Percentiles rank a stretch among this genome's conserved stretches.
phyloP scores from a whole-genome alignment of 2,888 invertebrate species.

The Ophonus ardosiacus region DNA sequence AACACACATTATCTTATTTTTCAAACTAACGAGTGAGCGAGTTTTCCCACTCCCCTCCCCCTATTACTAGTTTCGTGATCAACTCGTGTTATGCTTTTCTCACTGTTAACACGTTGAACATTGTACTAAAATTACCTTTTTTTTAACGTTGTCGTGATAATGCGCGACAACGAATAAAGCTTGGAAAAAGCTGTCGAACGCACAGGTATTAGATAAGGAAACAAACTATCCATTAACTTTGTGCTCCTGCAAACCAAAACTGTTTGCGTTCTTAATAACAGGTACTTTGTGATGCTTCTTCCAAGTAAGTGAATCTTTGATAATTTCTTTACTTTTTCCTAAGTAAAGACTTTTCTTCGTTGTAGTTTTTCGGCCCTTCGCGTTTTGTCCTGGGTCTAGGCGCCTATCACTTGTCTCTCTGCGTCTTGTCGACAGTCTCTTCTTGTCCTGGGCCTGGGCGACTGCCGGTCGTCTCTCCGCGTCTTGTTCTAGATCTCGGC shows the following conservation, averaged over 20 bases:
- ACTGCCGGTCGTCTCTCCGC: neutral
- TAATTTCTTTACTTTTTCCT: constrained; percentile 17
- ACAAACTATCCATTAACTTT: neutral
- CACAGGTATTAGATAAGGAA: constrained; percentile 38
- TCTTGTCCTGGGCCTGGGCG: neutral
- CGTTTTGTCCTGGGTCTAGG: neutral
- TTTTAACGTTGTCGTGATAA: constrained; percentile 18
- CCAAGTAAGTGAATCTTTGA: constrained; percentile 30
- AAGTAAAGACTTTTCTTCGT: constrained; percentile 1
- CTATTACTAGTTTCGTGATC: too few relatives aligned
- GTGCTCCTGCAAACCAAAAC: constrained; percentile 24
- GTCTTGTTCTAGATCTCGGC: neutral
- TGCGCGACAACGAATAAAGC: constrained; percentile 29
- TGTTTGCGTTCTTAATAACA: constrained; percentile 37
- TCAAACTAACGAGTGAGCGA: too few relatives aligned
- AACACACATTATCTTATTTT: too few relatives aligned
- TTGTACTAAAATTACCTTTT: neutral
- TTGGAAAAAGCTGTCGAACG: constrained; percentile 32
- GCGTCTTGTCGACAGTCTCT: neutral
- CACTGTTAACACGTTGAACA: too few relatives aligned
- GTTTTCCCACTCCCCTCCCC: too few relatives aligned
- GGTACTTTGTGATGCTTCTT: constrained; percentile 24
- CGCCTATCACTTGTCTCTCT: neutral
- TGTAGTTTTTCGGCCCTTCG: neutral
- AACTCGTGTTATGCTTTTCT: too few relatives aligned